These are phyloP conservation scores for Leptinotarsa rubiginosa DNA, from an alignment of 2,888 invertebrate genomes.

Conservation along the genomic window DNA sequence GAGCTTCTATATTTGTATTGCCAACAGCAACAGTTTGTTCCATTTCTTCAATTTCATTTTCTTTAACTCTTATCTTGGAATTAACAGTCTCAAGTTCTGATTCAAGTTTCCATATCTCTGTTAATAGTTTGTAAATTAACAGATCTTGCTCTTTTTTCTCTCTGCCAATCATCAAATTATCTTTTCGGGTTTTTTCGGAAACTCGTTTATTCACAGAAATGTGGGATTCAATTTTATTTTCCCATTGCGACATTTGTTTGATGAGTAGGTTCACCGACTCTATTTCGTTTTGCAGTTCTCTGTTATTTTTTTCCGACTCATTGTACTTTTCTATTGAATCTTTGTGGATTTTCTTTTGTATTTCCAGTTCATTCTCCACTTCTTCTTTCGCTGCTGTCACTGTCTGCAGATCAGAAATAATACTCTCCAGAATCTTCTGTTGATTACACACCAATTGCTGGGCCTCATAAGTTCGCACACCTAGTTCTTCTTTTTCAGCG, in stretches of 20 bases:
- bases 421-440: slow-evolving; percentile 70
- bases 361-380: slow-evolving; percentile 68
- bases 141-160: slow-evolving; percentile 71
- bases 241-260: slow-evolving; percentile 73
- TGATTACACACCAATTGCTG: slow-evolving; percentile 73
- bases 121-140: slow-evolving; percentile 73
- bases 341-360: slow-evolving; percentile 67
- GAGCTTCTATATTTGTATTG: slow-evolving; percentile 78
- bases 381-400: slow-evolving; percentile 68
- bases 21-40: slow-evolving; percentile 74
- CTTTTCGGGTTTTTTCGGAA: slow-evolving; percentile 73
- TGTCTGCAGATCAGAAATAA: slow-evolving; percentile 69
- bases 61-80: slow-evolving; percentile 76
- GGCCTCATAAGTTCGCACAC: slow-evolving; percentile 72
- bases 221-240: slow-evolving; percentile 73
- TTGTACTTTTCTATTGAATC: slow-evolving; percentile 66
- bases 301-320: slow-evolving; percentile 63
- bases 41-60: slow-evolving; percentile 71
- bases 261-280: slow-evolving; percentile 71
- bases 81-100: slow-evolving; percentile 73
- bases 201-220: slow-evolving; percentile 74
- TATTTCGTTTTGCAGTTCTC: slow-evolving; percentile 70
- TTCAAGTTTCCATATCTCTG: slow-evolving; percentile 79
- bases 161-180: slow-evolving; percentile 69
- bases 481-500: slow-evolving; percentile 70